A percentile compares a stretch with the other conserved stretches of the same genome.
Evolutionary conservation across 2,113 vertebrate genomes (phyloP).

Genomic region (Pteropus alecto): DNA sequence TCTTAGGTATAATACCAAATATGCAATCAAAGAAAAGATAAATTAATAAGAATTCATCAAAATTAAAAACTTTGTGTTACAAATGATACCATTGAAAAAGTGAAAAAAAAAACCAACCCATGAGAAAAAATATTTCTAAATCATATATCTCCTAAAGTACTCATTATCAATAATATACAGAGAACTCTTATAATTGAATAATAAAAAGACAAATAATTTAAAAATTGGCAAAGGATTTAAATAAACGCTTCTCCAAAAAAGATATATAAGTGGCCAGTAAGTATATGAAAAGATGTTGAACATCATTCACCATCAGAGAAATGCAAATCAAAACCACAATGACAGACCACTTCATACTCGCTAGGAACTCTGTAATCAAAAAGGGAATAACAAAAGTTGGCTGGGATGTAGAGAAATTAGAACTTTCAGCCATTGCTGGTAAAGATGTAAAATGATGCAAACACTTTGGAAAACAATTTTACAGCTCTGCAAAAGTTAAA

Average conservation of each 20-base stretch:
- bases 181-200: neutral
- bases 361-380: neutral
- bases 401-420: neutral
- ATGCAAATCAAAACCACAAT: neutral
- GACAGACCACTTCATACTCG: neutral
- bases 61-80: neutral
- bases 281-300: neutral
- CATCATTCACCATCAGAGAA: neutral
- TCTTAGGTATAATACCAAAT: neutral
- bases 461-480: neutral
- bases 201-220: neutral
- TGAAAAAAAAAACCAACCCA: neutral
- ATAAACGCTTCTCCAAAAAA: neutral
- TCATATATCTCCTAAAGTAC: neutral
- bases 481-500: neutral
- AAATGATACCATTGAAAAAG: neutral
- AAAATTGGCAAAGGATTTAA: neutral
- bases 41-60: neutral
- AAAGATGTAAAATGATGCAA: neutral
- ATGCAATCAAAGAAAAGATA: neutral
- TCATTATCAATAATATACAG: neutral
- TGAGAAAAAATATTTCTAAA: neutral
- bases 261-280: neutral
- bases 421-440: neutral
- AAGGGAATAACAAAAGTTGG: neutral